A percentile compares a stretch with the other conserved stretches of the same genome.
Evolutionary conservation across 92 coral and sea anemone genomes (phyloP).

Genomic region (Scolanthus callimorphus): DNA sequence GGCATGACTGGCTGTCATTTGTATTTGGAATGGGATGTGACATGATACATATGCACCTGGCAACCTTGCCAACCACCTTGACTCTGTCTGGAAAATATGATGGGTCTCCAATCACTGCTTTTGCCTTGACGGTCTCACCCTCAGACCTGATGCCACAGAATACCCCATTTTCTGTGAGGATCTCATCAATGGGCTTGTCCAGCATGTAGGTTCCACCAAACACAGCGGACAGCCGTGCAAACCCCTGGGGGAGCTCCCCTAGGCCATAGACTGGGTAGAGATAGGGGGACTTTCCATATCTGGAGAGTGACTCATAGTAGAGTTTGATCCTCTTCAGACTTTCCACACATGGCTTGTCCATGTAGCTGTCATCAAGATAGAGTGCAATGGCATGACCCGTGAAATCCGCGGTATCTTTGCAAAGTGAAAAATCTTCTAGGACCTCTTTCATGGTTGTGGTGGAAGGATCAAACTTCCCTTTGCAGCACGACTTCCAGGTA

Average conservation of each 20-base stretch:
- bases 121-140: conserved; percentile 74
- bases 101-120: conserved; percentile 89
- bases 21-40: conserved; percentile 82
- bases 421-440: conserved; percentile 63
- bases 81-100: conserved; percentile 81
- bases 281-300: conserved; percentile 71
- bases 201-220: conserved; percentile 90
- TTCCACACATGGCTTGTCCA: conserved; percentile 70
- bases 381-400: conserved; percentile 91
- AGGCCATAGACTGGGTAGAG: conserved; percentile 89
- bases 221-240: conserved; percentile 87
- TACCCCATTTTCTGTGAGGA: conserved; percentile 60
- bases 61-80: conserved; percentile 70
- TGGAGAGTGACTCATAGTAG: conserved; percentile 74
- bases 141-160: conserved; percentile 61
- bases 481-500: conserved; percentile 56
- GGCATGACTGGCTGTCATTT: conserved; percentile 72
- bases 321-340: conserved; percentile 67
- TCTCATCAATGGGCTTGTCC: conserved; percentile 62
- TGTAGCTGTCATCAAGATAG: conserved; percentile 76
- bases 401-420: conserved; percentile 79
- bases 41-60: conserved; percentile 85
- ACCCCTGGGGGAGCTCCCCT: conserved; percentile 92
- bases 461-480: conserved; percentile 36
- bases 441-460: conserved; percentile 76